phyloP scores from a whole-genome alignment of 2,888 invertebrate species.

The Spatulosminthurus flaviceps region DNA sequence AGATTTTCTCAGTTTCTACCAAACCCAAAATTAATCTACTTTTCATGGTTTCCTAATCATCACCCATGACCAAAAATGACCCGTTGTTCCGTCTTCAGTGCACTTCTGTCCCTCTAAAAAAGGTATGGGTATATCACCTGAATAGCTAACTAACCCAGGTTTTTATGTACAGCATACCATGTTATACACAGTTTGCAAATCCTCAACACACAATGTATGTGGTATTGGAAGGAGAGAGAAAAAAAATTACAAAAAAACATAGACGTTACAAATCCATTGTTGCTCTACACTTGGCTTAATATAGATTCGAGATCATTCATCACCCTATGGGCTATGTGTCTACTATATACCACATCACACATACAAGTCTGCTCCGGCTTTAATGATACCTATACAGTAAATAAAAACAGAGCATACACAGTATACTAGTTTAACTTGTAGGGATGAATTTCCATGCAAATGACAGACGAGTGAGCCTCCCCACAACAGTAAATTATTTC shows the following conservation, averaged over 20 bases:
- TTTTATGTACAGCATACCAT: not conserved
- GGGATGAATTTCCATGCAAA: not conserved
- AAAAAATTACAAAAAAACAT: no score
- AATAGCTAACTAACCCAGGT: conserved; percentile 32
- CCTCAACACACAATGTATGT: not conserved
- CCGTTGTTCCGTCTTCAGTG: conserved; percentile 28
- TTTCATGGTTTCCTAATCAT: conserved; percentile 50
- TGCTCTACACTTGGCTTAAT: no score
- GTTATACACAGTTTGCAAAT: not conserved
- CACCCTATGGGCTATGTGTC: no score
- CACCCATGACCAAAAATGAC: conserved; percentile 45
- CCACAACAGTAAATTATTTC: not conserved
- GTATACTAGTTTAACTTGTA: conserved; percentile 19
- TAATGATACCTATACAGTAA: not conserved
- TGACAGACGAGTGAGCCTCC: not conserved
- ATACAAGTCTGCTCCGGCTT: no score
- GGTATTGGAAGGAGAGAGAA: no score
- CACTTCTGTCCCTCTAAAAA: conserved; percentile 36
- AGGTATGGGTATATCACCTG: conserved; percentile 35
- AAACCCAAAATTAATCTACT: conserved; percentile 50
- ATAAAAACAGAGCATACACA: conserved; percentile 10
- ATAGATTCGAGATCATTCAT: no score
- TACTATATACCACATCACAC: no score
- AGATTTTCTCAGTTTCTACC: conserved; percentile 1
- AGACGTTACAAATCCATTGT: no score